Percentiles rank a stretch among this genome's conserved stretches.
Evolutionary conservation across 2,888 invertebrate genomes (phyloP).

Genomic region (Hartigia nigra): DNA sequence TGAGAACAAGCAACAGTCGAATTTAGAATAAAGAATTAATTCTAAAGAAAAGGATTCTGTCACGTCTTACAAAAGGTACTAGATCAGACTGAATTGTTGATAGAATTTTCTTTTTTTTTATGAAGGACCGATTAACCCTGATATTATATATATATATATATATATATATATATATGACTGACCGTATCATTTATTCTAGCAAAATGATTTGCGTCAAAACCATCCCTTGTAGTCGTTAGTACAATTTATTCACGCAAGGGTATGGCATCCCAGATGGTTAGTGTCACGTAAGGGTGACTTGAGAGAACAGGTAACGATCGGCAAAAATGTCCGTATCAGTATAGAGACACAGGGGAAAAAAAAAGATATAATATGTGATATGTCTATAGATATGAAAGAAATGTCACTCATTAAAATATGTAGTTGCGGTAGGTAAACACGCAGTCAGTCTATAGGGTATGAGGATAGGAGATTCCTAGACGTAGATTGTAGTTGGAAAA

Average conservation of each 20-base stretch:
- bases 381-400: not conserved
- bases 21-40: not conserved
- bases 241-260: too few relatives aligned
- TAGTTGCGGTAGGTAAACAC: not conserved
- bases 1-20: not conserved
- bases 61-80: not conserved
- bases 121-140: not conserved
- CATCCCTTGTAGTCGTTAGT: too few relatives aligned
- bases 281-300: too few relatives aligned
- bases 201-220: too few relatives aligned
- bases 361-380: not conserved
- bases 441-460: not conserved
- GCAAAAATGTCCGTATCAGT: too few relatives aligned
- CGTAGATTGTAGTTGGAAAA: not conserved
- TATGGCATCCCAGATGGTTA: too few relatives aligned
- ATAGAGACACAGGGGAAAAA: too few relatives aligned
- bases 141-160: too few relatives aligned
- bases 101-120: not conserved
- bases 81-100: not conserved
- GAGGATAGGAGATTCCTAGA: not conserved
- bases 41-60: not conserved
- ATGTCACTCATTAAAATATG: not conserved
- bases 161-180: too few relatives aligned
- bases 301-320: too few relatives aligned
- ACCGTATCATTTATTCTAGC: too few relatives aligned